Evolutionary conservation across 1,140 invertebrate species (phyloP).

Genomic region (Atopsyche davidsoni): DNA sequence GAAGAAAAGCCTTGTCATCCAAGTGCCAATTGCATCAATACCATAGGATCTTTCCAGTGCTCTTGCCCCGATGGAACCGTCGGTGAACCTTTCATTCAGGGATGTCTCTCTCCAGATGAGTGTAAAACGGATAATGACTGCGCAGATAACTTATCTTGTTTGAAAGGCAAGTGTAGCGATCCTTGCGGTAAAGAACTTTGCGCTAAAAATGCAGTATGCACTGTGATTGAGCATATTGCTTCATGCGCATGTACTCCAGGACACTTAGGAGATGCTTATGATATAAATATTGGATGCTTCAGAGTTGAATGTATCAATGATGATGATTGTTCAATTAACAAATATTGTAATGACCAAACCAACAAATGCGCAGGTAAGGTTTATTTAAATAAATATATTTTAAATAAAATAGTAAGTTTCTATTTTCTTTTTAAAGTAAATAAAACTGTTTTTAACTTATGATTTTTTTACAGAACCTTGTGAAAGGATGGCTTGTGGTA

Average conservation of each 20-base stretch:
- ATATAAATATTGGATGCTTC: constrained; percentile 67
- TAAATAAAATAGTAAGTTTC: constrained; percentile 14
- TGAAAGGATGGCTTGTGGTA: constrained; percentile 64
- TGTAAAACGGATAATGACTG: constrained; percentile 66
- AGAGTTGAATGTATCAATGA: constrained; percentile 76
- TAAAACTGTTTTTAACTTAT: constrained; percentile 29
- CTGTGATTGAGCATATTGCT: constrained; percentile 62
- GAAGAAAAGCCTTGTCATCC: constrained; percentile 71
- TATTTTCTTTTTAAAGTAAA: constrained; percentile 8
- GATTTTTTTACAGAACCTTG: constrained; percentile 69
- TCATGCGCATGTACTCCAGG: constrained; percentile 69
- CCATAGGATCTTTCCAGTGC: constrained; percentile 73
- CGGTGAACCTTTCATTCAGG: constrained; percentile 69
- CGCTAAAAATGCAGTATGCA: constrained; percentile 67
- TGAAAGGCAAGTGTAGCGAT: constrained; percentile 67
- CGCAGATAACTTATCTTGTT: constrained; percentile 63
- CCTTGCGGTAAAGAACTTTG: constrained; percentile 64
- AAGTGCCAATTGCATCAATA: constrained; percentile 71
- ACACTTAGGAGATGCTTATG: constrained; percentile 71
- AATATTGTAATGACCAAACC: constrained; percentile 63
- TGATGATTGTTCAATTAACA: constrained; percentile 67
- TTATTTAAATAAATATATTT: constrained; percentile 5
- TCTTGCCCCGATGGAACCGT: constrained; percentile 68
- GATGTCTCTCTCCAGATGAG: constrained; percentile 66
- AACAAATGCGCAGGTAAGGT: constrained; percentile 70